Evolutionary conservation across 2,797 vertebrate genomes (phyloP).

Genomic region (Esox masquinongy): DNA sequence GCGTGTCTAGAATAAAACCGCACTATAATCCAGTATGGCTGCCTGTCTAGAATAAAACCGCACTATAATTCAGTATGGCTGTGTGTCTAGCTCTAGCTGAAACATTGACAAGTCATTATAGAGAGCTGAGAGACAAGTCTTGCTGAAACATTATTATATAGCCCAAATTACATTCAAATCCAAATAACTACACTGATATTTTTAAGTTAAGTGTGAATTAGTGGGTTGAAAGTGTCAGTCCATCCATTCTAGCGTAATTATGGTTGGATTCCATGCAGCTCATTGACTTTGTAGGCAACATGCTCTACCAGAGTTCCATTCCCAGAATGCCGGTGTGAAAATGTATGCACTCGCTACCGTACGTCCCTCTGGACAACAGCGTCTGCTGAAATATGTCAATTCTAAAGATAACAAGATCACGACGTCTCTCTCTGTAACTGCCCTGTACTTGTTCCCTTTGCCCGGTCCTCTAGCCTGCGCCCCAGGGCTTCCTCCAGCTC

Average conservation of each 20-base stretch:
- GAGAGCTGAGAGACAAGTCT: no score
- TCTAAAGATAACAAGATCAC: background rate
- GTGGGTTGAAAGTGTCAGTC: background rate
- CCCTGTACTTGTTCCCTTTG: background rate
- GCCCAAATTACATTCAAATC: background rate
- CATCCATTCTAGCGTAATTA: background rate
- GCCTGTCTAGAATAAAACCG: background rate
- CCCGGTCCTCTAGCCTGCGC: constrained; percentile 66
- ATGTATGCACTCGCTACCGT: no score
- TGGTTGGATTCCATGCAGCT: no score
- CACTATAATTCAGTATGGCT: background rate
- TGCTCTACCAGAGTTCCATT: no score
- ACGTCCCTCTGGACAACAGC: no score
- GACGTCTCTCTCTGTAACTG: background rate
- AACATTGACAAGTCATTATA: background rate
- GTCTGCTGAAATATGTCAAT: no score
- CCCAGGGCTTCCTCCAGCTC: constrained; percentile 85
- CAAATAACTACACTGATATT: background rate
- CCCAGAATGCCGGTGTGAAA: no score
- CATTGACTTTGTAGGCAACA: no score
- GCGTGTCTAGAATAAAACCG: background rate
- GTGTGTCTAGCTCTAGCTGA: background rate
- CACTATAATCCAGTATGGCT: background rate
- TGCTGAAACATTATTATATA: background rate
- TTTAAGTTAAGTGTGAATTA: background rate